A percentile compares a stretch with the other conserved stretches of the same genome.
Evolutionary conservation across 2,113 vertebrate species (phyloP).

Genomic region (Anarrhichthys ocellatus): DNA sequence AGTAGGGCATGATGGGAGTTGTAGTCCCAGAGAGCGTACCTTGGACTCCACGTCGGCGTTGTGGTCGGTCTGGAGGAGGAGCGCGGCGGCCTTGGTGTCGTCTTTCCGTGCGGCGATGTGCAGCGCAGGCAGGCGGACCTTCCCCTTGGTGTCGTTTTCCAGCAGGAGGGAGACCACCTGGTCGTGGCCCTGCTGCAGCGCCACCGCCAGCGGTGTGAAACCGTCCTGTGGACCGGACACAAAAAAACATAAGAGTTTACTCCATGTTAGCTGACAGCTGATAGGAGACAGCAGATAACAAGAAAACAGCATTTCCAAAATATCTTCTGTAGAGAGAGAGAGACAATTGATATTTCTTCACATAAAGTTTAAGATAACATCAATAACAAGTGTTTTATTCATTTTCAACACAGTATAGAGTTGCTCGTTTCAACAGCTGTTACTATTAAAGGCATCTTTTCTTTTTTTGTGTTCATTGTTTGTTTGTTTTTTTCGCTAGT

Average conservation of each 20-base stretch:
- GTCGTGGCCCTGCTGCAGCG: conserved; percentile 97
- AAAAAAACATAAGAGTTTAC: not conserved
- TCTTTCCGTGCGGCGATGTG: conserved; percentile 98
- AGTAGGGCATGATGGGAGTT: conserved; percentile 1
- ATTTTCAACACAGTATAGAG: no score
- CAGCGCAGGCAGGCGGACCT: conserved; percentile 95
- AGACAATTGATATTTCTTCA: not conserved
- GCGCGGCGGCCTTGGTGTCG: conserved; percentile 95
- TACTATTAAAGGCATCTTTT: no score
- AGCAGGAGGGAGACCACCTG: conserved; percentile 97
- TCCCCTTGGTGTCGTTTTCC: conserved; percentile 98
- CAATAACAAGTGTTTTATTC: no score
- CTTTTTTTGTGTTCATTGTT: no score
- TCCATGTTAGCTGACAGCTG: not conserved
- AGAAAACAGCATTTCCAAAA: not conserved
- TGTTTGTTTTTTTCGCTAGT: no score
- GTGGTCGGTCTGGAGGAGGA: conserved; percentile 96
- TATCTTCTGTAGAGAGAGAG: not conserved
- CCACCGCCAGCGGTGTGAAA: conserved; percentile 97
- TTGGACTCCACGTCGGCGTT: conserved; percentile 98
- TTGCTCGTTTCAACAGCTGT: not conserved
- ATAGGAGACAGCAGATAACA: not conserved
- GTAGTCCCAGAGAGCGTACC: conserved; percentile 79
- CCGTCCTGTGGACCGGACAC: conserved; percentile 86
- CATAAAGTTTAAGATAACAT: not conserved